Conservation (phyloP, 2,113 vertebrate species). For the Colossoma macropomum region DNA sequence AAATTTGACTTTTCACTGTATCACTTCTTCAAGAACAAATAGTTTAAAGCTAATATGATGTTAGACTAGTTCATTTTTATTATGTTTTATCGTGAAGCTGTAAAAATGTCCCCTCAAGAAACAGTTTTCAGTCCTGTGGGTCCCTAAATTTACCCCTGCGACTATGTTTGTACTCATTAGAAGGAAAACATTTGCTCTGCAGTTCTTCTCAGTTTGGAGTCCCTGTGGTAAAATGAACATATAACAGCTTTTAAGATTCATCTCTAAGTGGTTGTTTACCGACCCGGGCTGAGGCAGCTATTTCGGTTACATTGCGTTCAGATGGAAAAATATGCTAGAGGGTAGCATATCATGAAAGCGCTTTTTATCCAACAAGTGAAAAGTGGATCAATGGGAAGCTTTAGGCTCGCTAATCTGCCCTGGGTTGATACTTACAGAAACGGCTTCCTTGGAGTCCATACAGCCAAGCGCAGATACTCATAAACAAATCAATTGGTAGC, state of each 20-base stretch:
- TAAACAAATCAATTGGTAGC: slow-evolving; percentile 39
- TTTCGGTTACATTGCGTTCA: not conserved
- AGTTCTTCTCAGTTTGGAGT: not conserved
- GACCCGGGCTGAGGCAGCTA: not conserved
- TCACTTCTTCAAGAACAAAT: too few relatives aligned
- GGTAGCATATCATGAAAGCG: slow-evolving; percentile 10
- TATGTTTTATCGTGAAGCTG: too few relatives aligned
- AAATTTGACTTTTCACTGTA: too few relatives aligned
- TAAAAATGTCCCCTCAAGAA: not conserved
- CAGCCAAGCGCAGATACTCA: not conserved
- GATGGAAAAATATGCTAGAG: slow-evolving; percentile 5
- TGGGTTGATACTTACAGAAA: slow-evolving; percentile 17
- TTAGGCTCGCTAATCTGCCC: not conserved
- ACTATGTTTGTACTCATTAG: not conserved
- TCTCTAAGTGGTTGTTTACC: slow-evolving; percentile 6
- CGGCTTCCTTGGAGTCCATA: not conserved
- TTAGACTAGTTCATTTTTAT: too few relatives aligned
- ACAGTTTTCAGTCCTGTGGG: not conserved
- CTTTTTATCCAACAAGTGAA: not conserved
- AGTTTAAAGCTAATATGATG: too few relatives aligned
- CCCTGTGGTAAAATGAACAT: not conserved
- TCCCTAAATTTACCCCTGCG: not conserved
- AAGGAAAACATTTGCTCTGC: not conserved
- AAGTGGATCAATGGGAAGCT: slow-evolving; percentile 39
- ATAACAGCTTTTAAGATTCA: not conserved